phyloP scores from a whole-genome alignment of 2,888 invertebrate genomes.

The Rotaria magnacalcarata region DNA sequence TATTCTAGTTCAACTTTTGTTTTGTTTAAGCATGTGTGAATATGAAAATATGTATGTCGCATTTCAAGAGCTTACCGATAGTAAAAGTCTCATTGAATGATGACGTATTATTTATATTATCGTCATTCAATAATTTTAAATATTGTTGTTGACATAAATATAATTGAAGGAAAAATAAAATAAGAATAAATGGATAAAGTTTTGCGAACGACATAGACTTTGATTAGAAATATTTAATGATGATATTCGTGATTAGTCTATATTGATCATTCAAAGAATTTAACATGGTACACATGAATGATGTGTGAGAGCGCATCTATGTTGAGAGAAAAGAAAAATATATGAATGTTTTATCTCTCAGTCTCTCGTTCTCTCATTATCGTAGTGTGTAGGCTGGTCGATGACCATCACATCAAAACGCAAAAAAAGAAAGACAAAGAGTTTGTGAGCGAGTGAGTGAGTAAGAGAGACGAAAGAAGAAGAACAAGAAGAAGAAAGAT shows the following conservation, averaged over 20 bases:
- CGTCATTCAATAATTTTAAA: conserved; percentile 12
- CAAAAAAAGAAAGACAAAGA: background rate
- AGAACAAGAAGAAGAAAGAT: conserved; percentile 6
- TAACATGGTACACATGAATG: background rate
- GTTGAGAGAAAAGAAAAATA: conserved; percentile 16
- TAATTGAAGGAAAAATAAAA: background rate
- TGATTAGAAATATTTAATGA: conserved; percentile 11
- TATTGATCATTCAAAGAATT: conserved; percentile 12
- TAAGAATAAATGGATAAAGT: background rate
- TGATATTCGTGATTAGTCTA: background rate
- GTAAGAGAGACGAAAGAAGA: background rate
- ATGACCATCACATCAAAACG: conserved; percentile 7
- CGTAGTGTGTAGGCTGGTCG: conserved; percentile 10
- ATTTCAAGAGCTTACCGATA: background rate
- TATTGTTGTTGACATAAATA: background rate
- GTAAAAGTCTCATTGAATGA: background rate
- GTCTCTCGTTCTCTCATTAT: conserved; percentile 27
- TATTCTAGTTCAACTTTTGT: background rate
- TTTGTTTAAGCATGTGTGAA: background rate
- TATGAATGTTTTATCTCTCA: background rate
- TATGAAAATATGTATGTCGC: background rate
- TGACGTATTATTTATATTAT: conserved; percentile 10
- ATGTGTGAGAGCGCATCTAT: conserved; percentile 16
- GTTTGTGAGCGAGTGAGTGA: background rate
- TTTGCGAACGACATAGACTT: background rate